These are phyloP conservation scores for Beris morrisii DNA, from an alignment of 2,888 invertebrate genomes.

Conservation along the genomic window DNA sequence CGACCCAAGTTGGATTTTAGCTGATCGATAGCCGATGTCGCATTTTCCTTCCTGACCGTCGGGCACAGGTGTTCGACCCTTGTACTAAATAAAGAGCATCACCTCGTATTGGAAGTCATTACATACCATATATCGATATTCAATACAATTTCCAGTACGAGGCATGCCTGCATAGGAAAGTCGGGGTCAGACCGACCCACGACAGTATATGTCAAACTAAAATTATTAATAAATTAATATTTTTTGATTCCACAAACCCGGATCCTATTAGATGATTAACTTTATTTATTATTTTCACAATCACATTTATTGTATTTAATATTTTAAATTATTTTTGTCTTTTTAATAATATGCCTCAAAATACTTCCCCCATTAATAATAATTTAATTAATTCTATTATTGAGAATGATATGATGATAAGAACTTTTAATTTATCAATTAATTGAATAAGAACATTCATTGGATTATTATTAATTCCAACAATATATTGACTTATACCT, in stretches of 20 bases:
- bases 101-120: no score
- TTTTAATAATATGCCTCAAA: constrained; percentile 48
- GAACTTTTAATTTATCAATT: constrained; percentile 58
- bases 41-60: no score
- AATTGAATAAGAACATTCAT: constrained; percentile 67
- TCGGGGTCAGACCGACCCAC: no score
- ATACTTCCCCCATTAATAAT: constrained; percentile 46
- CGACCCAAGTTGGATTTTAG: no score
- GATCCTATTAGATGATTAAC: constrained; percentile 62
- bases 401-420: constrained; percentile 69
- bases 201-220: constrained; percentile 72
- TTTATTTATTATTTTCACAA: constrained; percentile 53
- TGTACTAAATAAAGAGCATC: no score
- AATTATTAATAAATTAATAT: constrained; percentile 63
- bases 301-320: constrained; percentile 59
- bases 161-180: no score
- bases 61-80: no score
- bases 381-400: constrained; percentile 48
- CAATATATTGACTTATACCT: no score
- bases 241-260: constrained; percentile 70
- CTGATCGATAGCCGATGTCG: no score
- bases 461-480: no score
- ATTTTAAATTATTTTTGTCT: constrained; percentile 60
- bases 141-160: no score
- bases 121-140: no score